Evolutionary conservation across 2,113 vertebrate genomes (phyloP).

Genomic region (Anguilla rostrata): DNA sequence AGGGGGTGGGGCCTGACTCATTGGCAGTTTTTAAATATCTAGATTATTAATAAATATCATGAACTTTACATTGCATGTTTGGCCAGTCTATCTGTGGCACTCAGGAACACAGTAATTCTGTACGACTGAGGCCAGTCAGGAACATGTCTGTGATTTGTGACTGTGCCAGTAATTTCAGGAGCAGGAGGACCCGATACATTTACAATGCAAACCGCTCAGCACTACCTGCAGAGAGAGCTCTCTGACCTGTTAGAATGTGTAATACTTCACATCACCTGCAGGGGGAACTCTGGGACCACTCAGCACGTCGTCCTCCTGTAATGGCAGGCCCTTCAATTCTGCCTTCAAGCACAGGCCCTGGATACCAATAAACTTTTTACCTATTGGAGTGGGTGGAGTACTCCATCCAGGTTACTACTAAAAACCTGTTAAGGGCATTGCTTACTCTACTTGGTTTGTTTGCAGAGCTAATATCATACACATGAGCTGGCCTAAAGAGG

Average conservation of each 20-base stretch:
- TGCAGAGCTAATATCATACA: neutral
- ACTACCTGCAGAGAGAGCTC: neutral
- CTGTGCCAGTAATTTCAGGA: neutral
- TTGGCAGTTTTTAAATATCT: neutral
- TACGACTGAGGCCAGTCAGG: neutral
- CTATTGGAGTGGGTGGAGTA: neutral
- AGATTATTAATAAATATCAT: slow-evolving; percentile 2
- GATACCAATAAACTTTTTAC: neutral
- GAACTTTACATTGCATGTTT: neutral
- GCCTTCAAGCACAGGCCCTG: neutral
- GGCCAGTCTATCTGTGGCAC: neutral
- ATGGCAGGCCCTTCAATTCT: neutral
- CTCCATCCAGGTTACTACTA: neutral
- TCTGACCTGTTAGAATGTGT: neutral
- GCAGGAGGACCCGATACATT: too few species aligned
- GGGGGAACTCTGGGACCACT: neutral
- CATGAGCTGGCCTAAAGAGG: neutral
- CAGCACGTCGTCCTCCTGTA: neutral
- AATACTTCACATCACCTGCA: neutral
- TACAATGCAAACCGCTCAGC: neutral
- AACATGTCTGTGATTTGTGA: neutral
- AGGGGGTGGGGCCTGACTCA: neutral
- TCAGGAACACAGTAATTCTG: neutral
- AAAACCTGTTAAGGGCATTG: neutral
- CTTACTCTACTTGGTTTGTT: neutral